A percentile compares a stretch with the other conserved stretches of the same genome.
Conservation (phyloP, 2,113 vertebrate species). For the Gambusia holbrooki region DNA sequence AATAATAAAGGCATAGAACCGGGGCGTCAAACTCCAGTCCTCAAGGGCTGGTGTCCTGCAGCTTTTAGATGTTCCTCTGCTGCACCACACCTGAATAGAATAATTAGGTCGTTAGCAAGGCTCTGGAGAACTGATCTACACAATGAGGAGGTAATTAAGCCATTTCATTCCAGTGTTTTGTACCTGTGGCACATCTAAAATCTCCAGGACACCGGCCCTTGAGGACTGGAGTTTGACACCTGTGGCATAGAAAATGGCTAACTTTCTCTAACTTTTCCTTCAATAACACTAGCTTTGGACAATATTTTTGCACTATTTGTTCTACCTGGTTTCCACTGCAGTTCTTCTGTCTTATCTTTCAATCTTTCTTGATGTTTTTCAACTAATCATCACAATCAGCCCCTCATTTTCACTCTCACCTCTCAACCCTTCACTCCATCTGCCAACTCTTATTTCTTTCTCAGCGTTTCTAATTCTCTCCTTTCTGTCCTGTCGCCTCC, state of each 20-base stretch:
- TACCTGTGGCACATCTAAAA: too few relatives aligned
- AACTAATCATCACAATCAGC: conserved; percentile 25
- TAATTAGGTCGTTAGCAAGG: too few relatives aligned
- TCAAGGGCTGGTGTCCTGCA: too few relatives aligned
- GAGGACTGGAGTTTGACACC: too few relatives aligned
- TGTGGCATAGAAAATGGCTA: background rate
- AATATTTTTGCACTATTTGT: background rate
- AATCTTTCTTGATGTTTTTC: conserved; percentile 4
- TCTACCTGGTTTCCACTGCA: background rate
- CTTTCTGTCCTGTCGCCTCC: conserved; percentile 5
- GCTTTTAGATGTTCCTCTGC: too few relatives aligned
- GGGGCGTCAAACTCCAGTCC: too few relatives aligned
- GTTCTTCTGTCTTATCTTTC: background rate
- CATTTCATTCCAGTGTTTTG: too few relatives aligned
- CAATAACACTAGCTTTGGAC: background rate
- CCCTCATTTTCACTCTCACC: conserved; percentile 27
- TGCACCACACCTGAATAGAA: too few relatives aligned
- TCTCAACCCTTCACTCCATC: conserved; percentile 45
- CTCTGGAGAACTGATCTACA: too few relatives aligned
- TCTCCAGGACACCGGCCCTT: too few relatives aligned
- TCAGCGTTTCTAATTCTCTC: conserved; percentile 16
- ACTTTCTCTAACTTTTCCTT: background rate
- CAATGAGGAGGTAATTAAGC: too few relatives aligned
- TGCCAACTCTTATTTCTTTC: conserved; percentile 27
- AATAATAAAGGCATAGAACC: background rate